Percentiles rank a stretch among this genome's conserved stretches.
phyloP scores from a whole-genome alignment of 2,113 vertebrate genomes.

The Amphilophus citrinellus region DNA sequence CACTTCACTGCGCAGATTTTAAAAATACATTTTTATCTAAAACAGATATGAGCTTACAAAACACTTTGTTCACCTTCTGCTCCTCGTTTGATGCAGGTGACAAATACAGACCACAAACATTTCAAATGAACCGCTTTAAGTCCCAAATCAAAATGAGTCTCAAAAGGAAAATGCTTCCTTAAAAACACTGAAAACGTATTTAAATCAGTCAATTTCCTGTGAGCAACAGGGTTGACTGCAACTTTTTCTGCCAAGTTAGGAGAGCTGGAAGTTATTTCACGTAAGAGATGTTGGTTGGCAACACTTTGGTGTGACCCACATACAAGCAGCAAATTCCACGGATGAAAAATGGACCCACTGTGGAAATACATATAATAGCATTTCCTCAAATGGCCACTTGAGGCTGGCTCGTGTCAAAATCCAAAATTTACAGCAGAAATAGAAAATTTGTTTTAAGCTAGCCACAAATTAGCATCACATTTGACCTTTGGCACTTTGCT shows the following conservation, averaged over 20 bases:
- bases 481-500: background rate
- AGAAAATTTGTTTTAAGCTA: background rate
- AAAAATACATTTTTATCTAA: too few relatives aligned
- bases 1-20: too few relatives aligned
- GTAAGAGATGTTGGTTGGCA: background rate
- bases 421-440: background rate
- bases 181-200: background rate
- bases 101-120: background rate
- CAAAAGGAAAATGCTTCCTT: background rate
- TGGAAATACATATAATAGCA: fast-evolving
- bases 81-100: background rate
- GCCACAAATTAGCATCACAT: background rate
- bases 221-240: background rate
- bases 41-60: too few relatives aligned
- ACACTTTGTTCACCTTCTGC: background rate
- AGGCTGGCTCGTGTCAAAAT: background rate
- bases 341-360: background rate
- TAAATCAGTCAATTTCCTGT: background rate
- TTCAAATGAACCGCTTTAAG: too few relatives aligned
- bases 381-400: background rate
- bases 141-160: too few relatives aligned
- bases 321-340: background rate
- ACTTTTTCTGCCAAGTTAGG: background rate
- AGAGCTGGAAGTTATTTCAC: background rate
- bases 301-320: background rate